A percentile compares a stretch with the other conserved stretches of the same genome.
phyloP scores from a whole-genome alignment of 2,113 vertebrate genomes.

The Laticauda colubrina region DNA sequence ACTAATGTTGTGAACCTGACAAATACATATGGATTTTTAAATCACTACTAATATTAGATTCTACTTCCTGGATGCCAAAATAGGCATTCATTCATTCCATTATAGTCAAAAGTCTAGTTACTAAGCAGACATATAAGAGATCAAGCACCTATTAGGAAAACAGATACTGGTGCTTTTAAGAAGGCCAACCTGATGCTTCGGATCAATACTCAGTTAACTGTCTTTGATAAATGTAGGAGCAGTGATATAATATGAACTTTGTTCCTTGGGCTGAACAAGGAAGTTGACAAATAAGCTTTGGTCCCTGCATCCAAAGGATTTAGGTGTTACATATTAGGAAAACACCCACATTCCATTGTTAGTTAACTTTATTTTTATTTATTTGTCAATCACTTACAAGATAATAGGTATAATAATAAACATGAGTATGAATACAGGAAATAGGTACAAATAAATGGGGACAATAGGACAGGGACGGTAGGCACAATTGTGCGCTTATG shows the following conservation, averaged over 20 bases:
- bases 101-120: neutral
- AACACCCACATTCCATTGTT: neutral
- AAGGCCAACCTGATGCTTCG: neutral
- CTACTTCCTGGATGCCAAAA: neutral
- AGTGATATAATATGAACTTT: neutral
- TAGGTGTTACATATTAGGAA: neutral
- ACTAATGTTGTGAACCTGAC: neutral
- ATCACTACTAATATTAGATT: constrained; percentile 19
- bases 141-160: neutral
- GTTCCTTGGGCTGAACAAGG: constrained; percentile 10
- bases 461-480: too few relatives aligned
- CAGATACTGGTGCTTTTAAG: neutral
- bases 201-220: neutral
- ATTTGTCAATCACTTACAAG: too few relatives aligned
- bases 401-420: too few relatives aligned
- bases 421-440: too few relatives aligned
- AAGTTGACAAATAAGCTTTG: neutral
- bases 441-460: too few relatives aligned
- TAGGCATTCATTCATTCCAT: neutral
- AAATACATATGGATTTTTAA: neutral
- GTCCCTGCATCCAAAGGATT: constrained; percentile 10
- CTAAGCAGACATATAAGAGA: neutral
- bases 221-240: neutral
- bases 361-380: neutral
- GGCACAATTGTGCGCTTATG: too few relatives aligned